A percentile compares a stretch with the other conserved stretches of the same genome.
Evolutionary conservation across 2,797 vertebrate genomes (phyloP).

Genomic region (Molossus alvarezi): DNA sequence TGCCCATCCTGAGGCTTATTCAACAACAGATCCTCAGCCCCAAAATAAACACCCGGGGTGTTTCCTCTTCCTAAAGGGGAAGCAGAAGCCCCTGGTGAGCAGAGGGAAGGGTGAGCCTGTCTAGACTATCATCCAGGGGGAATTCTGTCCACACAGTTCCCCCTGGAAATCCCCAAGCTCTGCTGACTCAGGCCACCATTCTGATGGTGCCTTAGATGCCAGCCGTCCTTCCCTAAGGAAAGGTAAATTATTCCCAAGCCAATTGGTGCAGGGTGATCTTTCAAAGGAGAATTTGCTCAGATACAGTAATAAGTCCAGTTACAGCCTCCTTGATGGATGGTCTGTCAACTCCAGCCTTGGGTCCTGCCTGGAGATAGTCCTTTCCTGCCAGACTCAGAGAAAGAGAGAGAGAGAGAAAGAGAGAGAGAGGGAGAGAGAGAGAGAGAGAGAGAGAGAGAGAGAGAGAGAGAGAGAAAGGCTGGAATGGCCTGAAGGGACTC

Average conservation of each 20-base stretch:
- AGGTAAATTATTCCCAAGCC: background rate
- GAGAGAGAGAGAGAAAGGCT: background rate
- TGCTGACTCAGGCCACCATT: conserved; percentile 88
- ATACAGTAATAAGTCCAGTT: background rate
- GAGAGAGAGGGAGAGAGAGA: too few relatives aligned
- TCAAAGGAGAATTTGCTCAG: conserved; percentile 1
- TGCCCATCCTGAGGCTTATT: conserved; percentile 79
- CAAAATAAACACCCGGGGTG: conserved; percentile 87
- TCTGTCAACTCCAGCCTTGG: background rate
- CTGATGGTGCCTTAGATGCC: background rate
- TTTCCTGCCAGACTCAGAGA: background rate
- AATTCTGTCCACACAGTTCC: conserved; percentile 88
- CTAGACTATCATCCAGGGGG: conserved; percentile 92
- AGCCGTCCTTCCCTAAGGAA: background rate
- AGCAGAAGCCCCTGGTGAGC: conserved; percentile 87
- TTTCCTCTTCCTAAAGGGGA: conserved; percentile 90
- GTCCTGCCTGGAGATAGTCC: background rate
- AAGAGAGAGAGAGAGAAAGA: too few relatives aligned
- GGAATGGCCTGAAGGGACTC: background rate
- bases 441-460: too few relatives aligned
- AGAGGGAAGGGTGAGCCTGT: conserved; percentile 88
- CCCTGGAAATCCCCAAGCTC: conserved; percentile 90
- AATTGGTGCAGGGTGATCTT: background rate
- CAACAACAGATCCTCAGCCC: conserved; percentile 82
- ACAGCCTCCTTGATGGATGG: background rate